Base-by-base conservation (phyloP, 35 echinoderm and acorn worm genomes). In the Hemicentrotus pulcherrimus region DNA sequence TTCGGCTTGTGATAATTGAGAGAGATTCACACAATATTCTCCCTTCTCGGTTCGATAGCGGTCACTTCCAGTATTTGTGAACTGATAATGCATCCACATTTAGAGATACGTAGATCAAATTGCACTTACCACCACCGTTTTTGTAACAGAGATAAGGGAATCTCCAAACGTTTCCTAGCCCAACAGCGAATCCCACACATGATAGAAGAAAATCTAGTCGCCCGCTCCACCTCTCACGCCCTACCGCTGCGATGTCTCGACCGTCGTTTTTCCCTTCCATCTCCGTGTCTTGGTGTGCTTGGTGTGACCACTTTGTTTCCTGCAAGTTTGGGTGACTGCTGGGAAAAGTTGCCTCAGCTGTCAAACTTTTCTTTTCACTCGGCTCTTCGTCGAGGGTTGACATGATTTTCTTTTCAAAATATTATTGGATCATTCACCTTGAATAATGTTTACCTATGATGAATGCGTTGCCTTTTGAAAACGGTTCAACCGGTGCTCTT, bases 121-220 rank as follows among this genome's bases (percentile, higher is more conserved):
- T 59, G 16, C n/a, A 96, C 96, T 92, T 92, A 96, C 96, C 96
- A 92, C 96, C 96, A 11, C 96, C 96, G 71, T 96, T 96, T 60
- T 95, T 96, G 94, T 96, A 96, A 92, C 96, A 96, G 13, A 96
- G 65, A 85, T 96, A 96, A 78, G 96, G 96, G 60, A 96, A 96
- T 18, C 96, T 86, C 96, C 96, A 96, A 9, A 96, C 59, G 35
- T 96, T 96, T 22, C 96, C 96, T 0, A 95, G 55, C 1, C 96
- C 96, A 47, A 96, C 88, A 47, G 96, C 96, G 93, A 94, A 96
- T 32, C 96, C 96, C 14, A 96, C 95, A 86, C 96, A 96, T 12
- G 96, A 94, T 48, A 96, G 31, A 8, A 96, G 88, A 50, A 96
- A 96, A 58, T 96, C 96, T 32, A 96, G 30, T 33, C 90, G 48